Evolutionary conservation across 2,113 vertebrate species (phyloP), one percentile per base, ranked within the genome.

Genomic region (Anoura caudifer): DNA sequence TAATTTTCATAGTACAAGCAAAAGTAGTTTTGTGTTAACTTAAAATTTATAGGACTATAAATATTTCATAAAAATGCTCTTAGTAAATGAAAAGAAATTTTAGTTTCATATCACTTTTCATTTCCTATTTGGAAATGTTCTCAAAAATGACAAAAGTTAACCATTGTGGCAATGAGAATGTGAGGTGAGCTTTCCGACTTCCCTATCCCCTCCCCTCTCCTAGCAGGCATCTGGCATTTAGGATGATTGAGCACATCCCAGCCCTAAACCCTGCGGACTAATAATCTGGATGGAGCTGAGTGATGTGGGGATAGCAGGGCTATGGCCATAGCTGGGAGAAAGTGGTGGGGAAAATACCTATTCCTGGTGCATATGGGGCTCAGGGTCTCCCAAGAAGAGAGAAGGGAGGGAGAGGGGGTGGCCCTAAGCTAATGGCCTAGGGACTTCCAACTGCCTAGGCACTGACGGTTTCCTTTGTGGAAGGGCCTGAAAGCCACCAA

Each of bases 21-120:
- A 45, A 87, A 80, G 19, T 59, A 76, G 80, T 95, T 86, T 89
- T 72, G 67, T 87, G 50, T 36, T 86, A 91, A 89, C 73, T 56
- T 45, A 85, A 82, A 91, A 91, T n/a, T 88, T 94, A 81, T 5
- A 47, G 22, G 52, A 43, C 13, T 24, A 76, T 26, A 67, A 93
- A 81, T 50, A 81, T 65, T 73, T 86, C 43, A 20, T 86, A 70
- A 73, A 86, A 76, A 12, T 67, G 9, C 17, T 86, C 36, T 89
- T 82, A 73, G 73, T 93, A 47, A 95, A 83, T 86, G 17, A 91
- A 92, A 90, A 90, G 2, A 82, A 50, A 79, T 31, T 76, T 95
- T 89, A 88, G 14, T 88, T 50, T 36, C 38, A 6, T 87, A 38
- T 93, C 41, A 83, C 31, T 81, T 89, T 93, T 63, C 11, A n/a